A percentile compares a stretch with the other conserved stretches of the same genome.
phyloP scores from a whole-genome alignment of 2,113 vertebrate species.

The Empidonax traillii region DNA sequence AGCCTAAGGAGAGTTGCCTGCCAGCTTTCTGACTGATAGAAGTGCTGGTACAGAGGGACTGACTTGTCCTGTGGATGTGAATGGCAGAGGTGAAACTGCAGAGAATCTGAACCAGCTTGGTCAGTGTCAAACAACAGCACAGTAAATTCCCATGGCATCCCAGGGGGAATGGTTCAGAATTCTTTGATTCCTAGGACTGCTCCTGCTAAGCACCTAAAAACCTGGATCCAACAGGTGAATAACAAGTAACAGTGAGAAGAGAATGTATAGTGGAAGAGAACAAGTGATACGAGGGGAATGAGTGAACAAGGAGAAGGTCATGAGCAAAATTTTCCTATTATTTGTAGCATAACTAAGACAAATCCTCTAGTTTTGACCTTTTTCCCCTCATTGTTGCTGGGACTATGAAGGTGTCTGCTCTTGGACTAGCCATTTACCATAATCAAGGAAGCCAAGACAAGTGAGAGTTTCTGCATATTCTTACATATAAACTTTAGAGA shows the following conservation, averaged over 20 bases:
- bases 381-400: not conserved
- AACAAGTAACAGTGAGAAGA: not conserved
- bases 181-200: not conserved
- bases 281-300: not conserved
- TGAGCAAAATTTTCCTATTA: not conserved
- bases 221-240: not conserved
- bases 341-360: not conserved
- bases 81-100: not conserved
- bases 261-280: not conserved
- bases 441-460: not conserved
- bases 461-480: not conserved
- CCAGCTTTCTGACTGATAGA: not conserved
- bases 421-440: not conserved
- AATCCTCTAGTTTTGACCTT: not conserved
- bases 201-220: not conserved
- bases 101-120: not conserved
- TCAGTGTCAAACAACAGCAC: not conserved
- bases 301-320: not conserved
- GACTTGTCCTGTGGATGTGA: accelerated
- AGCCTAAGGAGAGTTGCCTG: not conserved
- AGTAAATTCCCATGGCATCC: not conserved
- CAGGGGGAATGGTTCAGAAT: not conserved
- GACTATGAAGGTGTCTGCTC: not conserved
- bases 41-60: not conserved
- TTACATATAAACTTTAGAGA: not conserved